Evolutionary conservation across 2,113 vertebrate species (phyloP).

Genomic region (Pterocles orientalis): DNA sequence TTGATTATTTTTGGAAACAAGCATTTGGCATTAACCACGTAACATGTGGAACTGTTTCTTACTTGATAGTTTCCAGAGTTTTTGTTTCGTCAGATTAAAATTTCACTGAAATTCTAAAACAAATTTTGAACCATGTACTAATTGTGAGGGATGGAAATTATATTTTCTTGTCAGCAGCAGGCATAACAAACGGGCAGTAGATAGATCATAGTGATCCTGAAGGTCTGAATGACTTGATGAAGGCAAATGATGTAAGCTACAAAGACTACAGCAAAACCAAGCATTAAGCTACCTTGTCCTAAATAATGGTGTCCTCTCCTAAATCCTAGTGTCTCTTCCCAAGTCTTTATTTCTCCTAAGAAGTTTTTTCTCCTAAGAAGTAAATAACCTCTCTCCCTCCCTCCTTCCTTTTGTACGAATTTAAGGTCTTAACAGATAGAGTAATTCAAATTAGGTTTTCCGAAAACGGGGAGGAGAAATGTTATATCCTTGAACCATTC

Average conservation of each 20-base stretch:
- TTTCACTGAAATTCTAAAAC: background rate
- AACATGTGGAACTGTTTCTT: background rate
- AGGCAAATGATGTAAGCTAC: background rate
- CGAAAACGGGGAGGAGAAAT: background rate
- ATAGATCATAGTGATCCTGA: background rate
- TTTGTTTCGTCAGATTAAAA: background rate
- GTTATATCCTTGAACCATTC: background rate
- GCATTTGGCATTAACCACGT: background rate
- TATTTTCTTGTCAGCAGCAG: background rate
- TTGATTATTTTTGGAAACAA: background rate
- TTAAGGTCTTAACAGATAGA: background rate
- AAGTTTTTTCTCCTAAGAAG: background rate
- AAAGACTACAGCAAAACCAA: background rate
- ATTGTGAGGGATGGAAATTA: background rate
- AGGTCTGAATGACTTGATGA: background rate
- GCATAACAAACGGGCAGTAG: background rate
- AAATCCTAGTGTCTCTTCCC: background rate
- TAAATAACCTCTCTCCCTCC: background rate
- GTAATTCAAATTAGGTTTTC: background rate
- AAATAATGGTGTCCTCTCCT: background rate
- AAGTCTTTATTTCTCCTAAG: background rate
- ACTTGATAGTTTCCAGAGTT: background rate
- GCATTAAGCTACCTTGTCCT: background rate
- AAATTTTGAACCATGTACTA: background rate
- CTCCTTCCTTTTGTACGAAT: background rate